Percentiles rank a stretch among this genome's conserved stretches.
phyloP scores from a whole-genome alignment of 2,797 vertebrate genomes.

The Xiphophorus birchmanni region DNA sequence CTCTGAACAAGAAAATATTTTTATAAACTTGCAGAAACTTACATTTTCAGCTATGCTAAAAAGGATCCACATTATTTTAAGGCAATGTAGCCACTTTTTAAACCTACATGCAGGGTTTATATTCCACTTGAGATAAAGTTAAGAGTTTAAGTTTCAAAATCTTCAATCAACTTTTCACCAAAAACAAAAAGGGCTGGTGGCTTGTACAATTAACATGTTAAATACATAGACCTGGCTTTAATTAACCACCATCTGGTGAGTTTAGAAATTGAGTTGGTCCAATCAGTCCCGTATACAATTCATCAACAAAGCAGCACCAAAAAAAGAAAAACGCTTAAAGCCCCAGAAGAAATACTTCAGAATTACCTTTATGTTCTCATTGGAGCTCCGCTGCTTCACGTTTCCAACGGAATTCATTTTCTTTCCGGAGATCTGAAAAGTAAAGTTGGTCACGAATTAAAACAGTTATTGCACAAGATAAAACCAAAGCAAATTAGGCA shows the following conservation, averaged over 20 bases:
- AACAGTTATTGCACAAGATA: not conserved
- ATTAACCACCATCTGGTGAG: not conserved
- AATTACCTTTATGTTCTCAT: slow-evolving; percentile 84
- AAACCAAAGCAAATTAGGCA: not conserved
- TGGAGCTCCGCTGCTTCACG: slow-evolving; percentile 67
- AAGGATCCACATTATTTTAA: not conserved
- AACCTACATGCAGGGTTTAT: not conserved
- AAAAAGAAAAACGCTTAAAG: not conserved
- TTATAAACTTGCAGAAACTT: not conserved
- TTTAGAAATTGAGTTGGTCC: not conserved
- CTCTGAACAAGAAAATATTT: not conserved
- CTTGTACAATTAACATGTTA: not conserved
- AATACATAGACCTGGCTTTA: not conserved
- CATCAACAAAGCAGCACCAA: too few species aligned
- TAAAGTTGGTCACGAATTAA: not conserved
- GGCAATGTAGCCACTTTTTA: not conserved
- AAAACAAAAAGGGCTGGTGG: not conserved
- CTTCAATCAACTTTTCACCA: not conserved
- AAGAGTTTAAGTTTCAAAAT: not conserved
- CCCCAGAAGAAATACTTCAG: not conserved
- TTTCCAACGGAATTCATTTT: slow-evolving; percentile 84
- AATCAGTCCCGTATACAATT: too few species aligned
- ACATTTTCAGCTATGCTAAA: not conserved
- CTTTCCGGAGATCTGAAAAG: slow-evolving; percentile 9
- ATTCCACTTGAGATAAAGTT: not conserved